Evolutionary conservation across 92 coral and sea anemone genomes (phyloP), one percentile per base, ranked within the genome.

Genomic region (Blastomussa wellsi): DNA sequence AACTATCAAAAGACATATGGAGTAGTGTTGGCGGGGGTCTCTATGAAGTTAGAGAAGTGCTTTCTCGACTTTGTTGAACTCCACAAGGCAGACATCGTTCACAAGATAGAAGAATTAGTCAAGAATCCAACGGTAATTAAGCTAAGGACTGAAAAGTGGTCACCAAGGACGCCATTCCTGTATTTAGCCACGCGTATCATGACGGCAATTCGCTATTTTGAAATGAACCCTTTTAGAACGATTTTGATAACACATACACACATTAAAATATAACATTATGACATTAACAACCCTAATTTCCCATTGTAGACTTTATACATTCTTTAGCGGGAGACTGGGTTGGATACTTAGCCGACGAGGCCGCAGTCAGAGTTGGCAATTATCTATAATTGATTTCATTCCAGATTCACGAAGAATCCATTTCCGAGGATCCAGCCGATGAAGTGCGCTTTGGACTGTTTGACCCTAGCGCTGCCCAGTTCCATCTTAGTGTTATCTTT

Each of bases 1-100:
- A 91, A 90, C 57, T 93, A 91, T 55, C 83, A 91, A 64, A 75
- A 79, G 60, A 88, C 92, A 13, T 93, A 87, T 35, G 98, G 98
- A 14, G 92, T 93, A 17, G 97, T 87, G 22, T 51, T 95, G 70
- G 90, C 90, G 17, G 91, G 91, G 12, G 82, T 74, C 55, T 79
- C 93, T 3, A 84, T 78, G 84, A 90, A 92, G 69, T 84, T 93
- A 15, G 95, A 90, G 55, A 81, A 81, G 76, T 95, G 98, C 59
- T 91, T 95, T 20, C 80, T 73, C 72, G 84, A 83, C 8, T 91
- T 87, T 55, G 47, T 88, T n/a, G 51, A 60, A 33, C 76, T 77
- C 59, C 76, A 90, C 72, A 77, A 87, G 64, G 82, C 84, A 20
- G 75, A 81, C 7, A 81, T 95, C 57, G 83, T 47, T 67, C 84